Evolutionary conservation across 2,888 invertebrate species (phyloP).

Genomic region (Hartigia nigra): DNA sequence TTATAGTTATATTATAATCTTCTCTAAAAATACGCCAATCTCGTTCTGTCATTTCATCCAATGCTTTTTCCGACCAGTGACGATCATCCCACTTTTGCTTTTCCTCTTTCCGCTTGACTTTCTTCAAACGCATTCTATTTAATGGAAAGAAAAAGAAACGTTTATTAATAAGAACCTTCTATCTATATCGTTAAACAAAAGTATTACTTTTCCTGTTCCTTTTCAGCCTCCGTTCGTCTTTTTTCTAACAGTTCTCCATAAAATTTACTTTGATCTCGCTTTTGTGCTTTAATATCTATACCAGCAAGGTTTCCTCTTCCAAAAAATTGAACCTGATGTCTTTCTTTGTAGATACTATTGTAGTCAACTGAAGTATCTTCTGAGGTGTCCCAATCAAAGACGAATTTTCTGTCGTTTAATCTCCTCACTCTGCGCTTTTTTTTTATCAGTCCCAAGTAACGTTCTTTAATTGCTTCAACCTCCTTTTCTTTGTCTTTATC

Average conservation of each 20-base stretch:
- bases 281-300: constrained; percentile 96
- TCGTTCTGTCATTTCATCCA: constrained; percentile 96
- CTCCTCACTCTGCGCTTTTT: constrained; percentile 92
- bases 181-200: neutral
- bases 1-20: constrained; percentile 98
- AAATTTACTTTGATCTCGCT: constrained; percentile 95
- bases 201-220: constrained; percentile 87
- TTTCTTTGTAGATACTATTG: constrained; percentile 94
- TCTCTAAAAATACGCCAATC: constrained; percentile 99
- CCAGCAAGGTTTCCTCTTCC: constrained; percentile 98
- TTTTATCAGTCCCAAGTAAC: constrained; percentile 93
- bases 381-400: constrained; percentile 99
- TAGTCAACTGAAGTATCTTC: constrained; percentile 99
- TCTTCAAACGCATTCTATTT: constrained; percentile 80
- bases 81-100: constrained; percentile 99
- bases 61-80: constrained; percentile 97
- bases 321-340: constrained; percentile 97
- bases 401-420: constrained; percentile 98
- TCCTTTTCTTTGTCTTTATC: constrained; percentile 92
- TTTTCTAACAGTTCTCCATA: constrained; percentile 96
- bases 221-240: constrained; percentile 94
- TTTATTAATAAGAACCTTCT: constrained; percentile 12
- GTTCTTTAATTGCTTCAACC: constrained; percentile 93
- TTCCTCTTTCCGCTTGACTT: constrained; percentile 94
- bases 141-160: constrained; percentile 15